Evolutionary conservation across 2,888 invertebrate species (phyloP).

Genomic region (Archips crataeganus): DNA sequence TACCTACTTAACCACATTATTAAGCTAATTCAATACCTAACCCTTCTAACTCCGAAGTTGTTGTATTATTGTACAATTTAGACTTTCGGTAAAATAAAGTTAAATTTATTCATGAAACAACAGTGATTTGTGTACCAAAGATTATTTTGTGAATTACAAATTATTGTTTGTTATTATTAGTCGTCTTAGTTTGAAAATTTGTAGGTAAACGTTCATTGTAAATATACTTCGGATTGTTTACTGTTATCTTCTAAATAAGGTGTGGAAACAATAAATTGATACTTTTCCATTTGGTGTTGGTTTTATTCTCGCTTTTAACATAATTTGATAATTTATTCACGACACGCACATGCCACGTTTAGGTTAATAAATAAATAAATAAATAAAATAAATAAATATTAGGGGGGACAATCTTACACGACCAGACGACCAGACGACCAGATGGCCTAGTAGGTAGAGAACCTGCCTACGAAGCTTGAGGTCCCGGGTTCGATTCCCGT

Average conservation of each 20-base stretch:
- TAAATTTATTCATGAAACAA: constrained; percentile 54
- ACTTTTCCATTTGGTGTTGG: constrained; percentile 69
- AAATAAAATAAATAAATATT: too few species aligned
- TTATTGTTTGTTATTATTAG: constrained; percentile 17
- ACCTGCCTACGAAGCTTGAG: too few species aligned
- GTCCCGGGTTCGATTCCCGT: too few species aligned
- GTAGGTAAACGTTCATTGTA: constrained; percentile 36
- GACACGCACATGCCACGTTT: too few species aligned
- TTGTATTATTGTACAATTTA: constrained; percentile 20
- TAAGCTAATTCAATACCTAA: background rate
- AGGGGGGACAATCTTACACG: too few species aligned
- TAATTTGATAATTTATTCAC: too few species aligned
- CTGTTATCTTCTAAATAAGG: constrained; percentile 64
- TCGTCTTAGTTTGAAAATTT: background rate
- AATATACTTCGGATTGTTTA: constrained; percentile 35
- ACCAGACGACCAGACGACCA: too few species aligned
- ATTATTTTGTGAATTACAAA: constrained; percentile 49
- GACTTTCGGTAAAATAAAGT: constrained; percentile 14
- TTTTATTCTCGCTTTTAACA: background rate
- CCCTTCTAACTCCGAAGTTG: constrained; percentile 13
- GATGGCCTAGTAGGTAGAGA: too few species aligned
- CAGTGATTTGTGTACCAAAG: constrained; percentile 64
- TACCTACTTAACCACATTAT: background rate
- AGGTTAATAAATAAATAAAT: too few species aligned
- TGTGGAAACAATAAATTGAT: constrained; percentile 81